Evolutionary conservation across 2,113 vertebrate genomes (phyloP), one percentile per base, ranked within the genome.

Genomic region (Ornithorhynchus anatinus): DNA sequence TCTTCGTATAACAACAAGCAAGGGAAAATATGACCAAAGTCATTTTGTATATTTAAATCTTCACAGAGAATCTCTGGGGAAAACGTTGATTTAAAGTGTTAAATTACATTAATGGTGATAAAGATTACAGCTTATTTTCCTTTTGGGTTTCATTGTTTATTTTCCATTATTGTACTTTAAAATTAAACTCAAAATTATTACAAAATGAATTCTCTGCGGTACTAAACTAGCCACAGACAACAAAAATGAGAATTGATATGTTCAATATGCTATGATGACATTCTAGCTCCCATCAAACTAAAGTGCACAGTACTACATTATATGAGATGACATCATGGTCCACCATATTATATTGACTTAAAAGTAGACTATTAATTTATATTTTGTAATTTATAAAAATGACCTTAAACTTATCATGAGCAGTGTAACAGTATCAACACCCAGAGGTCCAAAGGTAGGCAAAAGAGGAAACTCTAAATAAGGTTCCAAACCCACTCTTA

Each of bases 91-190:
- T 72, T 43, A 70, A 47, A 36, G 25, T 53, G 31, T 36, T 75
- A 68, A 25, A 66, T 54, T 65, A 64, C 81, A 84, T 17, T 32
- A 77, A 77, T 45, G 61, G 56, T n/a, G n/a, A 80, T 43, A 83
- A 84, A 84, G 69, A 63, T 69, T 62, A 29, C 61, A 12, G 16
- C 11, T 39, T 25, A 69, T 74, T 10, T 79, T 75, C 73, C 76
- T 80, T 66, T 58, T 53, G 56, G 68, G 54, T 52, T n/a, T n/a
- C n/a, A n/a, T n/a, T n/a, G n/a, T n/a, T 69, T 80, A 75, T 69
- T 62, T 69, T 56, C 23, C 72, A 25, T 48, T 65, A 58, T 9
- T 29, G 5, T 10, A 10, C 60, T 79, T 40, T 58, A 61, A 72
- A 77, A 50, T 58, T 63, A 57, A 44, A 9, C 74, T 78, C 60